phyloP scores from a whole-genome alignment of 1,140 invertebrate species.

The Penaeus indicus region DNA sequence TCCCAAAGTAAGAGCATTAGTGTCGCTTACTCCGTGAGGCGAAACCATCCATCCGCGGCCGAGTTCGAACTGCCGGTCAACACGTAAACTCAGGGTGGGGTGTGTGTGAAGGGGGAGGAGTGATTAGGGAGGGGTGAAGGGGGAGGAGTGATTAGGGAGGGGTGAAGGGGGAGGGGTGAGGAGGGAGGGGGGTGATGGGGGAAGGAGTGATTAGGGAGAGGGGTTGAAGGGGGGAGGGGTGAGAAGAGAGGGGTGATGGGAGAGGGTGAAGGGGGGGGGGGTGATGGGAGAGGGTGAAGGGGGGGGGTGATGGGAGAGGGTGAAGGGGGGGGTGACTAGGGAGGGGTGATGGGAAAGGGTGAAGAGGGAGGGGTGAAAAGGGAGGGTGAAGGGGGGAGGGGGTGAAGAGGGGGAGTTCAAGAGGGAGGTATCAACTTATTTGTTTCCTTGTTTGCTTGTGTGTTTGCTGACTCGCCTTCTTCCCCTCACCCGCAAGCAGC shows the following conservation, averaged over 20 bases:
- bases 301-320: not conserved
- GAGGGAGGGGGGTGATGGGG: not conserved
- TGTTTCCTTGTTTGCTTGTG: too few relatives aligned
- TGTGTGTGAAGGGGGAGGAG: too few relatives aligned
- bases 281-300: not conserved
- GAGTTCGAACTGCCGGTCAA: too few relatives aligned
- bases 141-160: not conserved
- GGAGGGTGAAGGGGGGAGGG: not conserved
- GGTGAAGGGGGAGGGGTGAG: not conserved
- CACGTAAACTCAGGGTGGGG: not conserved
- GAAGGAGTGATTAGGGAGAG: not conserved
- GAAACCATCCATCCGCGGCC: too few relatives aligned
- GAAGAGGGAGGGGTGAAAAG: not conserved
- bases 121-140: not conserved
- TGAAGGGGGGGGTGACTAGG: not conserved
- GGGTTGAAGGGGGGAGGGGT: not conserved
- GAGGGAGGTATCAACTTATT: too few relatives aligned
- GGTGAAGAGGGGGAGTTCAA: constrained; percentile 2
- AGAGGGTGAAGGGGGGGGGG: not conserved
- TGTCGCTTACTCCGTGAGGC: too few relatives aligned
- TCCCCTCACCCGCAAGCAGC: too few relatives aligned
- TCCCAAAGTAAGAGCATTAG: too few relatives aligned
- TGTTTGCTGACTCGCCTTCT: too few relatives aligned
- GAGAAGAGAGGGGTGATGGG: not conserved
- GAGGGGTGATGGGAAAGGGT: not conserved